Evolutionary conservation across 2,797 vertebrate species (phyloP).

Genomic region (Schizopygopsis malacanthus): DNA sequence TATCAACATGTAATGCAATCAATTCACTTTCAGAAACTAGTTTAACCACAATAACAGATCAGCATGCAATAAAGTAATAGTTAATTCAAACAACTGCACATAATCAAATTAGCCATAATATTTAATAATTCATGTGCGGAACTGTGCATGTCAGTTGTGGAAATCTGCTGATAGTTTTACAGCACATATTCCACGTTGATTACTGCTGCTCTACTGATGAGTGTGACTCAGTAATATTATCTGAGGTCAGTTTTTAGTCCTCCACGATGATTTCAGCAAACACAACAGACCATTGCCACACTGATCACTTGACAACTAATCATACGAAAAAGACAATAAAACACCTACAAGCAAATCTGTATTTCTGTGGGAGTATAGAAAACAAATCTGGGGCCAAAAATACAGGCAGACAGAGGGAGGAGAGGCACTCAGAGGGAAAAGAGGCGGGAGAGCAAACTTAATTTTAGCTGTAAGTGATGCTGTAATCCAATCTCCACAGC

Average conservation of each 20-base stretch:
- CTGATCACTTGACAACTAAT: constrained; percentile 42
- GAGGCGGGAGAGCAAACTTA: constrained; percentile 63
- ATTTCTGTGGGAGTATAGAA: constrained; percentile 55
- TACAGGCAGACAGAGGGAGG: constrained; percentile 35
- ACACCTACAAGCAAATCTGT: constrained; percentile 34
- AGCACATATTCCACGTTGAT: not conserved
- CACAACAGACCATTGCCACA: constrained; percentile 24
- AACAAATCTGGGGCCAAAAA: constrained; percentile 63
- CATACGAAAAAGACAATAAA: constrained; percentile 35
- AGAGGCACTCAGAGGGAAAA: constrained; percentile 57
- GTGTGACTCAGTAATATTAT: not conserved
- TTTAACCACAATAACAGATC: not conserved
- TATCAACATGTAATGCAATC: not conserved
- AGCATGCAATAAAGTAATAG: not conserved
- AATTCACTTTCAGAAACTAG: not conserved
- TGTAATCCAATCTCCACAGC: constrained; percentile 76
- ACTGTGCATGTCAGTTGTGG: not conserved
- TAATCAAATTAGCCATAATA: not conserved
- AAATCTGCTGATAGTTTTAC: not conserved
- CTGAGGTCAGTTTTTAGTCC: not conserved
- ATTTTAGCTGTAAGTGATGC: constrained; percentile 72
- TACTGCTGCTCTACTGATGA: not conserved
- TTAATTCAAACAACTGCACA: not conserved
- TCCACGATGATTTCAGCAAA: constrained; percentile 6
- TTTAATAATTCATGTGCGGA: not conserved